Evolutionary conservation across 2,888 invertebrate genomes (phyloP).

Genomic region (Trisateles emortualis): DNA sequence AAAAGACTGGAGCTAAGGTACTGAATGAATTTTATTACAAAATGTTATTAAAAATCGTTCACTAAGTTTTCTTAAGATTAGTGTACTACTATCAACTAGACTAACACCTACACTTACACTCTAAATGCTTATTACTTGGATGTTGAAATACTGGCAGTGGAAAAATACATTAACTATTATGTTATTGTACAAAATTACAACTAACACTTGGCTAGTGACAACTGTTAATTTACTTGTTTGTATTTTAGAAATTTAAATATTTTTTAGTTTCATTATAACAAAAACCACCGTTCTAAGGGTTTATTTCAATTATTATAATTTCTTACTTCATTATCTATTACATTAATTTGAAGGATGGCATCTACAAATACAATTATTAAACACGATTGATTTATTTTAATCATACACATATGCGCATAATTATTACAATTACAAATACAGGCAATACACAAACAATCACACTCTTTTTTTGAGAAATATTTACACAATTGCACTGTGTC

Average conservation of each 20-base stretch:
- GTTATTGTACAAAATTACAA: slow-evolving; percentile 62
- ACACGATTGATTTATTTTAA: slow-evolving; percentile 51
- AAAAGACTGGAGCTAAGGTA: slow-evolving; percentile 36
- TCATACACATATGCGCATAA: slow-evolving; percentile 35
- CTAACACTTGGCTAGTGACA: slow-evolving; percentile 51
- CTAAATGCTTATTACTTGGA: slow-evolving; percentile 67
- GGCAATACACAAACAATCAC: slow-evolving; percentile 36
- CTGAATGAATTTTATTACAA: slow-evolving; percentile 81
- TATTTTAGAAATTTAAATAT: slow-evolving; percentile 7
- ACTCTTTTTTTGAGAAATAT: slow-evolving; percentile 51
- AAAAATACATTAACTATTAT: slow-evolving; percentile 77
- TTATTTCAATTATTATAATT: slow-evolving; percentile 23
- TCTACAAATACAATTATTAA: slow-evolving; percentile 48
- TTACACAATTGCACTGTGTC: slow-evolving; percentile 72
- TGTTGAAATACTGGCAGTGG: slow-evolving; percentile 87
- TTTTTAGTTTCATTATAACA: slow-evolving; percentile 9
- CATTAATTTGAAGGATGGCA: slow-evolving; percentile 41
- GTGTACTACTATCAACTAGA: slow-evolving; percentile 60
- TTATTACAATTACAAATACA: slow-evolving; percentile 48
- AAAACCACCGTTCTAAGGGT: slow-evolving; percentile 10
- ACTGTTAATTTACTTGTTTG: slow-evolving; percentile 20
- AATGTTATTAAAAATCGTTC: slow-evolving; percentile 86
- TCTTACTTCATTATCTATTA: slow-evolving; percentile 28
- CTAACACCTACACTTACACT: slow-evolving; percentile 59
- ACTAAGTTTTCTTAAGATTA: slow-evolving; percentile 70